Evolutionary conservation across 2,113 vertebrate species (phyloP).

Genomic region (Corythaixoides concolor): DNA sequence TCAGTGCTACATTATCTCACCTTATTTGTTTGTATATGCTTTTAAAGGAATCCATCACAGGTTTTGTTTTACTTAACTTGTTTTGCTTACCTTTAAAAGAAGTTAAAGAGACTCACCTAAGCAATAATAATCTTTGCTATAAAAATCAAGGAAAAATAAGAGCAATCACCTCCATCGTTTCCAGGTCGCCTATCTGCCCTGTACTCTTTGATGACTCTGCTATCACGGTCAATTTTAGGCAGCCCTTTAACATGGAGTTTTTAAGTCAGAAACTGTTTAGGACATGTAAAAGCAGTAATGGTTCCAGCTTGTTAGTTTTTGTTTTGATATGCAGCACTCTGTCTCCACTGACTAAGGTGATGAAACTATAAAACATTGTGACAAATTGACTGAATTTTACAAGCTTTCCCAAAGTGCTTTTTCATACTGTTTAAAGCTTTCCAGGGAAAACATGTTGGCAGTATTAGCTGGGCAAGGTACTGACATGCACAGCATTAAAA

Average conservation of each 20-base stretch:
- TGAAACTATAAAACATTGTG: slow-evolving; percentile 43
- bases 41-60: background rate
- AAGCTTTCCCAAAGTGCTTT: slow-evolving; percentile 48
- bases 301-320: background rate
- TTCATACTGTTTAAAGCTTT: slow-evolving; percentile 56
- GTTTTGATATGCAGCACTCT: background rate
- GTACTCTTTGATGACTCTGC: background rate
- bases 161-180: background rate
- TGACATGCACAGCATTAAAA: slow-evolving; percentile 33
- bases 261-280: background rate
- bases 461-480: slow-evolving; percentile 25
- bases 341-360: slow-evolving; percentile 38
- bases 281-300: background rate
- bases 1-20: background rate
- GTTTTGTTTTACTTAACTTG: background rate
- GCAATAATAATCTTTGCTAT: background rate
- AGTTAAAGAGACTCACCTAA: background rate
- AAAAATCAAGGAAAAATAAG: background rate
- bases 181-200: background rate
- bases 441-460: slow-evolving; percentile 43
- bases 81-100: background rate
- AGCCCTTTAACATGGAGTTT: background rate
- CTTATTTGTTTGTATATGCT: background rate
- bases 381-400: slow-evolving; percentile 60
- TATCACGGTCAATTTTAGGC: background rate